These are phyloP conservation scores for Drosophila mimetica DNA, from an alignment of 2,888 invertebrate species.

Conservation along the genomic window DNA sequence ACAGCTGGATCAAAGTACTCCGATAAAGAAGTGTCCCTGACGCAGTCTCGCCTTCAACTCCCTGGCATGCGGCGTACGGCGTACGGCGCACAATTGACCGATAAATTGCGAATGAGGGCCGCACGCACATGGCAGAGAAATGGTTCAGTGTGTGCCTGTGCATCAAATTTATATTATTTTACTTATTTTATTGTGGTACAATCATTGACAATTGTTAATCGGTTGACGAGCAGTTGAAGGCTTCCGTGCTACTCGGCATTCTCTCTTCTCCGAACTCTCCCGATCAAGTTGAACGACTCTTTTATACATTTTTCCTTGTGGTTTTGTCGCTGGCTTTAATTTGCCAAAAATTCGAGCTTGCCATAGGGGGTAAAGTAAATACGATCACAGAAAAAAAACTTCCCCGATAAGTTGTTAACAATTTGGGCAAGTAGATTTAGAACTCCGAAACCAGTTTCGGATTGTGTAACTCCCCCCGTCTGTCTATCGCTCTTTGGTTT, in stretches of 20 bases:
- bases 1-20: constrained; percentile 48
- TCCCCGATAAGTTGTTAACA: constrained; percentile 78
- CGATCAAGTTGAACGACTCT: constrained; percentile 76
- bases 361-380: constrained; percentile 6
- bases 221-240: constrained; percentile 49
- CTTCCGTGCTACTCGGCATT: constrained; percentile 20
- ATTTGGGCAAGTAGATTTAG: constrained; percentile 69
- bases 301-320: constrained; percentile 76
- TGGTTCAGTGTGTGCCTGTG: constrained; percentile 24
- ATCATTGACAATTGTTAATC: constrained; percentile 55
- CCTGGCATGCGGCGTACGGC: constrained; percentile 11
- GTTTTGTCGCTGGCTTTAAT: constrained; percentile 37
- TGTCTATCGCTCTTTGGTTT: constrained; percentile 46
- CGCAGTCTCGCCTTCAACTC: constrained; percentile 48
- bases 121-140: constrained; percentile 16
- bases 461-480: constrained; percentile 71
- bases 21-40: constrained; percentile 51
- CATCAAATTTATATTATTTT: constrained; percentile 26
- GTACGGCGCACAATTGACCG: constrained; percentile 52
- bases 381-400: constrained; percentile 46
- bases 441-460: constrained; percentile 64
- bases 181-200: constrained; percentile 16
- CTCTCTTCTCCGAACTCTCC: constrained; percentile 27
- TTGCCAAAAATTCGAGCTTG: constrained; percentile 34
- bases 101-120: constrained; percentile 55